Conservation (phyloP, 2,888 invertebrate genomes). For the Agriopis marginaria region DNA sequence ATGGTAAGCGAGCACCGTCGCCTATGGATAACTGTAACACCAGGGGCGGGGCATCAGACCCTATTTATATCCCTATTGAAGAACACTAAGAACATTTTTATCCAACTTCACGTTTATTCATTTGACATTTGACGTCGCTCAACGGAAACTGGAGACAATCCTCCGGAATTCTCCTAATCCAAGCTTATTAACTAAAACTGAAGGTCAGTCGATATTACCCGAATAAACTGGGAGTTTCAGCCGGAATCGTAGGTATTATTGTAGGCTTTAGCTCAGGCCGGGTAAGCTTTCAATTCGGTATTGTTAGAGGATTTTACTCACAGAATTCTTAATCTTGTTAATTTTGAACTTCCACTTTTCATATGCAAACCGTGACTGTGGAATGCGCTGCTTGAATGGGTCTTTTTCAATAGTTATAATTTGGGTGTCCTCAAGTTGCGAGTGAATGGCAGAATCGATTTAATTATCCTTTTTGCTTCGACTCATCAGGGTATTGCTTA, state of each 20-base stretch:
- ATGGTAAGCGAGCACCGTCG: too few relatives aligned
- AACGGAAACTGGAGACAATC: conserved; percentile 7
- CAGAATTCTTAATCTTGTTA: not conserved
- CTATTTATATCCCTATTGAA: too few relatives aligned
- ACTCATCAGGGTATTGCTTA: too few relatives aligned
- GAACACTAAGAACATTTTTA: too few relatives aligned
- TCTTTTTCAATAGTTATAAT: too few relatives aligned
- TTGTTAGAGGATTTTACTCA: conserved; percentile 8
- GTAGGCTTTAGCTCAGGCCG: conserved; percentile 18
- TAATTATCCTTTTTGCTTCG: too few relatives aligned
- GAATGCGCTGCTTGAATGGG: too few relatives aligned
- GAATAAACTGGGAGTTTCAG: conserved; percentile 16
- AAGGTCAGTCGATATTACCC: conserved; percentile 27
- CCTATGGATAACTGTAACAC: not conserved
- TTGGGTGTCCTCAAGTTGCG: too few relatives aligned
- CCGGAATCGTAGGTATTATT: conserved; percentile 26
- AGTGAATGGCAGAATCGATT: too few relatives aligned
- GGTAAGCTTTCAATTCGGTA: conserved; percentile 16
- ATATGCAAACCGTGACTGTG: too few relatives aligned
- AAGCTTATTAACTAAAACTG: conserved; percentile 12
- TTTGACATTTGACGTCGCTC: not conserved
- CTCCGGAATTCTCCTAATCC: conserved; percentile 6
- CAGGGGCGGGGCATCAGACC: too few relatives aligned
- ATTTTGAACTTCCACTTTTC: conserved; percentile 1
- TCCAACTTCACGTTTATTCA: not conserved